Conservation (phyloP, 2,888 invertebrate species). For the Troglohyphantes excavatus region DNA sequence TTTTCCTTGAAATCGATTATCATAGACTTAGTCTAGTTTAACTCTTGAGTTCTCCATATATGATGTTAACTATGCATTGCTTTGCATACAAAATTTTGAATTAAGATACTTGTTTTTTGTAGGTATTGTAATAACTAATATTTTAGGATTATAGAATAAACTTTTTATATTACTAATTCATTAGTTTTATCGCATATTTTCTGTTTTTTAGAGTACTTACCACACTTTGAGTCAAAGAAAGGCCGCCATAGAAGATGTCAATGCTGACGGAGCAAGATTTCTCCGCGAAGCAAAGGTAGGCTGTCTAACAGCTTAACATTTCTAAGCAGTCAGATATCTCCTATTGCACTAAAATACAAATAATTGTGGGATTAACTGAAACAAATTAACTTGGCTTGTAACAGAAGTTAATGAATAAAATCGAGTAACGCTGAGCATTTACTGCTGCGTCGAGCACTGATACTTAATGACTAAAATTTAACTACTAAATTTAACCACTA, state of each 20-base stretch:
- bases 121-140: no score
- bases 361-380: conserved; percentile 58
- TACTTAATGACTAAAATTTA: conserved; percentile 57
- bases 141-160: no score
- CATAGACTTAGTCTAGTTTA: no score
- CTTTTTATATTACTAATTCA: no score
- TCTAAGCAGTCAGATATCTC: background rate
- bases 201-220: conserved; percentile 90
- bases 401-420: conserved; percentile 36
- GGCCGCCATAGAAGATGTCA: conserved; percentile 96
- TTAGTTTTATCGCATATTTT: background rate
- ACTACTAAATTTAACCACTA: conserved; percentile 29
- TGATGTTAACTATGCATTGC: no score
- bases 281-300: conserved; percentile 99
- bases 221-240: conserved; percentile 96
- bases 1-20: no score
- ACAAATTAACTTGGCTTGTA: conserved; percentile 31
- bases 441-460: conserved; percentile 46
- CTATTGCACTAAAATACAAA: conserved; percentile 41
- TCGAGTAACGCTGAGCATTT: conserved; percentile 48
- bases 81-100: no score
- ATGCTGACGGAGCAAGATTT: conserved; percentile 95
- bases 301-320: conserved; percentile 51
- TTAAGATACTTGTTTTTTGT: no score
- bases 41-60: no score